phyloP scores from a whole-genome alignment of 2,113 vertebrate species.

The Halcyon senegalensis region DNA sequence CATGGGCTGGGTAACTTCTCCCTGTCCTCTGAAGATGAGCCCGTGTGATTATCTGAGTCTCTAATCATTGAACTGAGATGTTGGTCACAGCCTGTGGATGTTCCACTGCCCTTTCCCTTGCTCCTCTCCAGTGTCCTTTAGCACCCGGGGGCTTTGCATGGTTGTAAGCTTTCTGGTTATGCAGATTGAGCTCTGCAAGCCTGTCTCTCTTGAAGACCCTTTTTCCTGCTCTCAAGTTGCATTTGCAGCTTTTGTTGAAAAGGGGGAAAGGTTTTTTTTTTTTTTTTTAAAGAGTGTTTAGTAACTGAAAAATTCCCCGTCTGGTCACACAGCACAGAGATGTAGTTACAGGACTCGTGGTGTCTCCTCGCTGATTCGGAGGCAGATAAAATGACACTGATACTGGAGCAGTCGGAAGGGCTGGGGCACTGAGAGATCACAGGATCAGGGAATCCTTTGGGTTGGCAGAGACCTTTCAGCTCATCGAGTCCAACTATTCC shows the following conservation, averaged over 20 bases:
- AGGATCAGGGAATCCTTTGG: too few relatives aligned
- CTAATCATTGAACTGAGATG: accelerated
- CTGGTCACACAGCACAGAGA: accelerated
- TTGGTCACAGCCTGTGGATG: neutral
- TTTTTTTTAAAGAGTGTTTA: neutral
- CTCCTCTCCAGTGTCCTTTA: neutral
- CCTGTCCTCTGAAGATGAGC: neutral
- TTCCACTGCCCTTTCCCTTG: neutral
- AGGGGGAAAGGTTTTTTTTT: neutral
- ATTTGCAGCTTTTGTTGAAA: neutral
- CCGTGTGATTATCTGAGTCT: neutral
- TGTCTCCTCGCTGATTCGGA: accelerated
- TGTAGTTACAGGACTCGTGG: neutral
- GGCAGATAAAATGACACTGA: neutral
- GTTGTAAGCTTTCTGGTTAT: neutral
- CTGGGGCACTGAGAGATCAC: neutral
- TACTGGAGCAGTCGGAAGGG: neutral
- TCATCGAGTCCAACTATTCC: too few relatives aligned
- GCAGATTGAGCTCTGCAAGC: neutral
- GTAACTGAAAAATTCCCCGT: neutral
- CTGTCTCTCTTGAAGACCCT: neutral
- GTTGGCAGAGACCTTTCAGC: too few relatives aligned
- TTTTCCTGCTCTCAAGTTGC: neutral
- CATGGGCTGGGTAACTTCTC: neutral
- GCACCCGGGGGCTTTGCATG: accelerated